Conservation (phyloP, 1,140 invertebrate genomes). For the Brachionus plicatilis region DNA sequence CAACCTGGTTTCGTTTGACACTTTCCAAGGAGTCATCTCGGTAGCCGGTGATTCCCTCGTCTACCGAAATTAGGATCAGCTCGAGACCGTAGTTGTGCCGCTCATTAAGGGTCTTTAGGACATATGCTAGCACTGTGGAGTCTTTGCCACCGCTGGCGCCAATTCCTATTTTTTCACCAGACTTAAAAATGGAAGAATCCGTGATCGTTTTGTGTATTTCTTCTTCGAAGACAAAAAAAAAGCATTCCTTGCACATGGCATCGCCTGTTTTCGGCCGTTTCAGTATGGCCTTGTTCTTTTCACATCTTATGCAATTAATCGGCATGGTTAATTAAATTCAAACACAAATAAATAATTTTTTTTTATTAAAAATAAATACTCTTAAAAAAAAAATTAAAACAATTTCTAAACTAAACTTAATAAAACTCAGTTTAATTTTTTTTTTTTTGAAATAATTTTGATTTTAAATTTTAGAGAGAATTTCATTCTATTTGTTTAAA, state of each 20-base stretch:
- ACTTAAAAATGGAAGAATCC: slow-evolving; percentile 74
- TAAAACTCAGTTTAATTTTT: background rate
- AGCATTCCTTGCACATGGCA: slow-evolving; percentile 88
- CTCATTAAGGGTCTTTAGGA: slow-evolving; percentile 84
- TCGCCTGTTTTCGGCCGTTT: slow-evolving; percentile 54
- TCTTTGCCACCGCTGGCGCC: slow-evolving; percentile 98
- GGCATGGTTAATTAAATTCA: background rate
- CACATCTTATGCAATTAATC: slow-evolving; percentile 36
- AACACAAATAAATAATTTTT: background rate
- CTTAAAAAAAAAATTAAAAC: background rate
- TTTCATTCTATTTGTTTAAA: too few species aligned
- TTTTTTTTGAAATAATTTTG: too few species aligned
- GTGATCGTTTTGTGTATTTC: slow-evolving; percentile 92
- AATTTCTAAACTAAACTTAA: background rate
- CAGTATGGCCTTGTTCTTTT: slow-evolving; percentile 5
- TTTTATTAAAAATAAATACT: background rate
- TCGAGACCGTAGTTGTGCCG: slow-evolving; percentile 84
- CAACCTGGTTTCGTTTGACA: slow-evolving; percentile 79
- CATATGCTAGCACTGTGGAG: slow-evolving; percentile 85
- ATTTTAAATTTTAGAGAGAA: too few species aligned
- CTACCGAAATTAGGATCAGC: slow-evolving; percentile 86
- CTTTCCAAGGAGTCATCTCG: slow-evolving; percentile 95
- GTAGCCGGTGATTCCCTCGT: slow-evolving; percentile 97
- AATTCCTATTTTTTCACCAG: slow-evolving; percentile 81
- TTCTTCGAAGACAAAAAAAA: slow-evolving; percentile 85